phyloP scores from a whole-genome alignment of 2,113 vertebrate species.

The Chloebia gouldiae region DNA sequence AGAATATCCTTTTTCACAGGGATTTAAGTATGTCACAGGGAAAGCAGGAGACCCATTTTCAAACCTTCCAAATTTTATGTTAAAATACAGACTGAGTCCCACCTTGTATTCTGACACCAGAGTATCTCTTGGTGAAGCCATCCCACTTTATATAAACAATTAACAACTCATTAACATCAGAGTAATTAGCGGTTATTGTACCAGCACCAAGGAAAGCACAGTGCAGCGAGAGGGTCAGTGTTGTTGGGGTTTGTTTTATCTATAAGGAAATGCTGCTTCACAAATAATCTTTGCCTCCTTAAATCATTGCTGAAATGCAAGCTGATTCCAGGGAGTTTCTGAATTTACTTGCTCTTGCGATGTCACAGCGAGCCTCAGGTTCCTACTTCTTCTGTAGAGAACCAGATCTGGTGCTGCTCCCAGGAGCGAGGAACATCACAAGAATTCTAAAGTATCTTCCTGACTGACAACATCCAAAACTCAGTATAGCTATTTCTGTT shows the following conservation, averaged over 20 bases:
- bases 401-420: not conserved
- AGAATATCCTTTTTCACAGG: not conserved
- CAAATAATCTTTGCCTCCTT: not conserved
- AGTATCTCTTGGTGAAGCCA: not conserved
- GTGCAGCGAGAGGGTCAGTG: not conserved
- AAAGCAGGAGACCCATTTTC: not conserved
- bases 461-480: not conserved
- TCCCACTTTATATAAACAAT: not conserved
- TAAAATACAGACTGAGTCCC: not conserved
- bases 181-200: not conserved
- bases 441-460: not conserved
- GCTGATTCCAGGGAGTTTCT: not conserved
- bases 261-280: not conserved
- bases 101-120: not conserved
- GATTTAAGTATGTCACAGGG: not conserved
- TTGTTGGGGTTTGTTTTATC: not conserved
- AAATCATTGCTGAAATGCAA: not conserved
- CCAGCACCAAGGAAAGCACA: not conserved
- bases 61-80: not conserved
- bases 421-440: not conserved
- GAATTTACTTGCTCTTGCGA: not conserved
- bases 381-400: not conserved
- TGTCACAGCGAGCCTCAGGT: not conserved
- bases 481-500: not conserved
- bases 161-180: not conserved